Evolutionary conservation across 2,888 invertebrate species (phyloP), one percentile per base, ranked within the genome.

Genomic region (Eupithecia inturbata): DNA sequence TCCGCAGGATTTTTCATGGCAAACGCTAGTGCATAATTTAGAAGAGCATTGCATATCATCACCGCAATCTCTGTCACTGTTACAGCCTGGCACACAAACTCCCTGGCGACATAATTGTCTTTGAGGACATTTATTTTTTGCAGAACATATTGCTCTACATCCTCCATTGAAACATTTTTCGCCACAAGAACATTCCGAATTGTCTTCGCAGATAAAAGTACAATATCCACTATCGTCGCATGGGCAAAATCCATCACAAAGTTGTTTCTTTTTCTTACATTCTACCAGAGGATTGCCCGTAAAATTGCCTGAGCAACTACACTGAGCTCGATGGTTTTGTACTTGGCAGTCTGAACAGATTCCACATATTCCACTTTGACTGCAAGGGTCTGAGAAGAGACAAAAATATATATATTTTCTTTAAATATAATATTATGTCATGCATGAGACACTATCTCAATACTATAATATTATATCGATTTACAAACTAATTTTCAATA

Each of bases 161-260:
- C 96, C 96, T 57, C 96, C 96, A 22, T 95, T 92, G 0, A 95
- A 93, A 87, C 98, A 98, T 77, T 95, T 95, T 90, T 98, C 98
- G 49, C 98, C 98, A 83, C 98, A 98, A 16, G 96, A 94, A 84
- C 98, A 98, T 67, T 97, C 96, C 4, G 94, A 93, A 73, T 96
- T 95, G 10, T 91, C 88, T 67, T 94, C 90, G 84, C 98, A 98
- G 41, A 95, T 94, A 71, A 95, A 95, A 1, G 96, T 95, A 82
- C 98, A 98, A 84, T 97, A 98, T 39, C 97, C 97, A 72, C 96
- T 95, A 80, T 97, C 96, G 83, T 98, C 97, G 83, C 98, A 98
- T 74, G 97, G 96, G 83, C 98, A 98, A 69, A 95, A 95, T 0
- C 96, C 96, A 83, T 97, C 96, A 85, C 98, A 98, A 70, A 95